Evolutionary conservation across 2,888 invertebrate species (phyloP), one percentile per base, ranked within the genome.

Genomic region (Eumacrocentrus americanus): DNA sequence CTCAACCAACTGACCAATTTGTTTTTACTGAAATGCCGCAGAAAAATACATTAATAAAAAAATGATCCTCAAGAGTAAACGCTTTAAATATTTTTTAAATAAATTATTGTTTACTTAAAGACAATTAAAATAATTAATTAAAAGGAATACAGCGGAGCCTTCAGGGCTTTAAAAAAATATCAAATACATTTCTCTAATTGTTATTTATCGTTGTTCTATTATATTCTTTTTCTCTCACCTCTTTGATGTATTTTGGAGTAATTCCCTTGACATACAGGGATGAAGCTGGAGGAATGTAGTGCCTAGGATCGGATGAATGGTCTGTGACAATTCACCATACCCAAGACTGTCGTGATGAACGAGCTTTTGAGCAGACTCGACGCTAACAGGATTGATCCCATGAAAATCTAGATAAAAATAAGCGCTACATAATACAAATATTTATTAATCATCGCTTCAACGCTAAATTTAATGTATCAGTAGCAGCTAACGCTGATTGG

Each of bases 1-100:
- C 80, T 80, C 44, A 80, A 60, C 80, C 80, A 80, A 47, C 80
- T 80, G 48, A 80, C 75, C 54, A 80, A 63, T 68, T 73, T 76
- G 61, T 80, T 79, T 44, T 73, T 73, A 61, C 80, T 80, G 66
- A 59, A 75, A 70, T 22, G 18, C 63, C 44, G 55, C n/a, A 0
- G 3, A 14, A 25, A 14, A 14, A 54, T 56, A n/a, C n/a, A n/a
- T n/a, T n/a, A n/a, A n/a, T n/a, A n/a, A n/a, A n/a, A n/a, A n/a
- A n/a, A n/a, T n/a, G n/a, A n/a, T n/a, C n/a, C n/a, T n/a, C n/a
- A n/a, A n/a, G 25, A n/a, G 46, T 29, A 18, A 14, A 9, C 34
- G 48, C 38, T 48, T 52, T 18, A 16, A 20, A 12, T 16, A 25
- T 37, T 51, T 48, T n/a, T 20, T 50, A 53, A 12, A 9, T 40